Conservation (phyloP, 2,888 invertebrate species). For the Automeris io region DNA sequence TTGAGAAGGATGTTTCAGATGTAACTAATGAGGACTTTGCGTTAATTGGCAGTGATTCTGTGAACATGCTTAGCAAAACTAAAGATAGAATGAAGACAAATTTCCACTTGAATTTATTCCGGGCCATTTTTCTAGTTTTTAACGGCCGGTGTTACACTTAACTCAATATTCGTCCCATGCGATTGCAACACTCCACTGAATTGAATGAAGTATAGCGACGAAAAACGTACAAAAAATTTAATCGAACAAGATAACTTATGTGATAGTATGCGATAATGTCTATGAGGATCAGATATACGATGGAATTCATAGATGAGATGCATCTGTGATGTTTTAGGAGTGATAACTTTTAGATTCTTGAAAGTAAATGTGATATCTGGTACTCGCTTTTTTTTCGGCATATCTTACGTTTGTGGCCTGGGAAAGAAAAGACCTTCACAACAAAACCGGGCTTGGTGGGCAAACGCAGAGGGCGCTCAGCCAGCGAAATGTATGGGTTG, state of each 20-base stretch:
- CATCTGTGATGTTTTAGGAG: conserved; percentile 3
- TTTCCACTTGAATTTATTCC: conserved; percentile 44
- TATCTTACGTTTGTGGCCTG: too few species aligned
- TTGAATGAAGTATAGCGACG: conserved; percentile 25
- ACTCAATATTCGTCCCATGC: conserved; percentile 27
- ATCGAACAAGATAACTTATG: conserved; percentile 18
- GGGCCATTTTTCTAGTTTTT: conserved; percentile 38
- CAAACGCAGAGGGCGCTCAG: too few species aligned
- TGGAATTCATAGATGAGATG: conserved; percentile 6
- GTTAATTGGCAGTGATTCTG: conserved; percentile 36
- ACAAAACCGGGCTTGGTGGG: too few species aligned
- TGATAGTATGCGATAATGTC: conserved; percentile 40
- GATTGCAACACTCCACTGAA: conserved; percentile 23
- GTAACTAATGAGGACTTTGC: conserved; percentile 12
- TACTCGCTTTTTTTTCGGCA: too few species aligned
- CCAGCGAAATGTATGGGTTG: too few species aligned
- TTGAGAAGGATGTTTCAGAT: conserved; percentile 19
- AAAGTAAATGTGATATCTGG: too few species aligned
- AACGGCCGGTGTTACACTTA: conserved; percentile 28
- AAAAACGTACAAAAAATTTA: conserved; percentile 11
- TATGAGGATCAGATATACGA: conserved; percentile 24
- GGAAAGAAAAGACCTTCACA: too few species aligned
- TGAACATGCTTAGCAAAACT: conserved; percentile 30
- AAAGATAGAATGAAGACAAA: conserved; percentile 28
- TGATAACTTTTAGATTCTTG: conserved; percentile 5